Evolutionary conservation across 2,113 vertebrate species (phyloP).

Genomic region (Saccopteryx bilineata): DNA sequence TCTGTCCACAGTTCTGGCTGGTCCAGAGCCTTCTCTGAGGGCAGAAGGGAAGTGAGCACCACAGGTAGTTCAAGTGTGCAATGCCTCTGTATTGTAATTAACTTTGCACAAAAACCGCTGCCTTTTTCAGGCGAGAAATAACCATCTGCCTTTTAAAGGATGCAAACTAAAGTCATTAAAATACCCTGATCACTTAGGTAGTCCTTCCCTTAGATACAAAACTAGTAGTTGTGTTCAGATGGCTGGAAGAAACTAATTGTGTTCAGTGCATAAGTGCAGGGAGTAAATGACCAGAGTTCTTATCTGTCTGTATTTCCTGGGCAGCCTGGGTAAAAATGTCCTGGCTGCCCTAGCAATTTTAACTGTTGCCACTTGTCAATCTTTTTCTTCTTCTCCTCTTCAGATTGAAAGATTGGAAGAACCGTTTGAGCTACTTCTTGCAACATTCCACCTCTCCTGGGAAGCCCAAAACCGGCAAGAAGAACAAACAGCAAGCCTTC

Average conservation of each 20-base stretch:
- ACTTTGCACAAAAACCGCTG: conserved; percentile 8
- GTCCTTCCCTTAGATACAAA: neutral
- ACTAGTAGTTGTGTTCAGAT: neutral
- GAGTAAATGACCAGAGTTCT: neutral
- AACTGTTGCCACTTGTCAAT: neutral
- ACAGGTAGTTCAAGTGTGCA: neutral
- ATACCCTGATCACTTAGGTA: neutral
- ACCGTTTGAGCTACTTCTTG: conserved; percentile 88
- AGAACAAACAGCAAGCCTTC: conserved; percentile 84
- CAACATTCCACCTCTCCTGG: conserved; percentile 87
- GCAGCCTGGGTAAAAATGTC: conserved; percentile 23
- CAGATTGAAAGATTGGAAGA: conserved; percentile 90
- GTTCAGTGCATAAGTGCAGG: neutral
- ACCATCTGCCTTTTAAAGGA: conserved; percentile 13
- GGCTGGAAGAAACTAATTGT: neutral
- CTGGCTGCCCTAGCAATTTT: neutral
- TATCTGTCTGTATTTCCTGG: neutral
- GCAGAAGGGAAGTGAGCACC: neutral
- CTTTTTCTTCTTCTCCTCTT: neutral
- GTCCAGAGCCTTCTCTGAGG: neutral
- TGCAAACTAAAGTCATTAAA: conserved; percentile 38
- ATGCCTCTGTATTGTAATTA: neutral
- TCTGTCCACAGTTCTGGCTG: neutral
- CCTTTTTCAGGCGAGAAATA: conserved; percentile 27
- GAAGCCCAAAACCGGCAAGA: conserved; percentile 86